Evolutionary conservation across 2,797 vertebrate species (phyloP).

Genomic region (Oophaga sylvatica): DNA sequence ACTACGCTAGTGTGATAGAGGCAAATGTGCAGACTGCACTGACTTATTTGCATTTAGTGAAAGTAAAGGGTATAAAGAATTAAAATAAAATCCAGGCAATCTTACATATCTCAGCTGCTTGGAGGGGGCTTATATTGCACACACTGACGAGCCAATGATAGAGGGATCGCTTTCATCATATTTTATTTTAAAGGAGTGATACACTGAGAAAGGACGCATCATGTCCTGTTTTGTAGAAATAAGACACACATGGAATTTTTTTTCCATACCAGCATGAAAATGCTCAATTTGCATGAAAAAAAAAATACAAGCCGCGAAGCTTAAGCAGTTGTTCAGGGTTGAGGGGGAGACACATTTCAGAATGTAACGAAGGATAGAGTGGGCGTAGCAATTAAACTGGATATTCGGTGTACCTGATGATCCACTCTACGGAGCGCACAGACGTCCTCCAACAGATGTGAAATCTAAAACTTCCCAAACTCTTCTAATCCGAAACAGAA

Average conservation of each 20-base stretch:
- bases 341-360: background rate
- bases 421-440: constrained; percentile 28
- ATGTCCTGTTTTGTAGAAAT: background rate
- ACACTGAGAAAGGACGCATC: background rate
- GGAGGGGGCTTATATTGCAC: background rate
- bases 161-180: background rate
- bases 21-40: background rate
- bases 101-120: background rate
- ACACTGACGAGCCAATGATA: background rate
- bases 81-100: background rate
- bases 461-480: constrained; percentile 3
- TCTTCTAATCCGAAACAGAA: constrained; percentile 45
- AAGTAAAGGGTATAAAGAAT: background rate
- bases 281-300: constrained; percentile 21
- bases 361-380: constrained; percentile 41
- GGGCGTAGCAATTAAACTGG: constrained; percentile 12
- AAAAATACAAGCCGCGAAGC: constrained; percentile 8
- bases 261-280: constrained; percentile 30
- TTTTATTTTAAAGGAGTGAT: background rate
- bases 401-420: constrained; percentile 36
- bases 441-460: constrained; percentile 12
- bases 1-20: background rate
- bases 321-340: constrained; percentile 42
- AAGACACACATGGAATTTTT: background rate
- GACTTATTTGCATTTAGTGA: background rate